A percentile compares a stretch with the other conserved stretches of the same genome.
Conservation (phyloP, 2,888 invertebrate species). For the Drosophila acutilabella region DNA sequence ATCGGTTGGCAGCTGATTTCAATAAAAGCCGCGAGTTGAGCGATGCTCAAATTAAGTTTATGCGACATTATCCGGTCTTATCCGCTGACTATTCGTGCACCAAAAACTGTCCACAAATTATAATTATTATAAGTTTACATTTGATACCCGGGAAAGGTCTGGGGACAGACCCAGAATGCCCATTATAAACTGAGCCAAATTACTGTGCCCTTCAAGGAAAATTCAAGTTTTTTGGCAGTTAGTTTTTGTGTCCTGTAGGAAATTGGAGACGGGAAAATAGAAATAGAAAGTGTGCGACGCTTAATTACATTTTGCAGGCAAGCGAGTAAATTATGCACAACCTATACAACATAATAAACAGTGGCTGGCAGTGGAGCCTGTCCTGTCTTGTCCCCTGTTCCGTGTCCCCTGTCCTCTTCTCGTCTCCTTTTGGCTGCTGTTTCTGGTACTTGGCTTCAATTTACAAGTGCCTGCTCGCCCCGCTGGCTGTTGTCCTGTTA, state of each 20-base stretch:
- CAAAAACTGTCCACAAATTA: no score
- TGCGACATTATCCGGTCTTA: constrained; percentile 11
- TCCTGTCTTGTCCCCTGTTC: constrained; percentile 18
- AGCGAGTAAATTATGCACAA: constrained; percentile 74
- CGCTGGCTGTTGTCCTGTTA: constrained; percentile 60
- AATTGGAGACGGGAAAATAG: constrained; percentile 3
- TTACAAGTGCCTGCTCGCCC: constrained; percentile 52
- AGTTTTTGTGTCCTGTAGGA: constrained; percentile 31
- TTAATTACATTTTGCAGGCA: constrained; percentile 75
- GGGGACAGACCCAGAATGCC: neutral
- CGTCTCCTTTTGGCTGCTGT: neutral
- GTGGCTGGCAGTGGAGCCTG: constrained; percentile 29
- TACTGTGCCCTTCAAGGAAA: constrained; percentile 7
- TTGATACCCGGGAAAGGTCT: neutral
- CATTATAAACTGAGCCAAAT: constrained; percentile 68
- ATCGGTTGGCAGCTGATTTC: constrained; percentile 42
- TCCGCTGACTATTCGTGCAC: neutral
- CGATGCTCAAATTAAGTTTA: constrained; percentile 35
- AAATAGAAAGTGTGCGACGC: constrained; percentile 46
- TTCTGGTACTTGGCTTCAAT: constrained; percentile 39
- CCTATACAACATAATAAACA: constrained; percentile 73
- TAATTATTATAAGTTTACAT: neutral
- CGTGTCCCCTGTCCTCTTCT: neutral
- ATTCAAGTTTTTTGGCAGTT: constrained; percentile 24
- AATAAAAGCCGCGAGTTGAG: constrained; percentile 34